These are phyloP conservation scores for Sebastes taczanowskii DNA, from an alignment of 2,797 vertebrate genomes.

Conservation along the genomic window DNA sequence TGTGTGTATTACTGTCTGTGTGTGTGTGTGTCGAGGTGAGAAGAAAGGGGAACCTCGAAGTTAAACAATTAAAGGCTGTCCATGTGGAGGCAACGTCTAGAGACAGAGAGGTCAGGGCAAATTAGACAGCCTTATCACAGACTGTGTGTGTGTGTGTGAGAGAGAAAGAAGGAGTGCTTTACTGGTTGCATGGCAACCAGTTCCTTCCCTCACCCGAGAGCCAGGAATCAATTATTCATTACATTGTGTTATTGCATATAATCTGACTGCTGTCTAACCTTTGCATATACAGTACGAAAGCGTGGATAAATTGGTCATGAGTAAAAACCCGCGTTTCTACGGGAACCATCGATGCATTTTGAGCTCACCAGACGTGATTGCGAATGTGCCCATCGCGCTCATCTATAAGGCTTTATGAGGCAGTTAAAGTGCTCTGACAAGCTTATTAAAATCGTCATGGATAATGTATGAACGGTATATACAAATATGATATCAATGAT, in stretches of 20 bases:
- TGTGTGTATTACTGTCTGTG: background rate
- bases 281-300: conserved; percentile 28
- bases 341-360: conserved; percentile 10
- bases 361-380: background rate
- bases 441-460: conserved; percentile 4
- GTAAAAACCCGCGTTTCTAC: background rate
- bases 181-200: conserved; percentile 65
- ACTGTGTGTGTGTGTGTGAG: background rate
- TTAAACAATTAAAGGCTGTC: conserved; percentile 47
- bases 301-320: conserved; percentile 7
- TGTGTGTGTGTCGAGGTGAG: background rate
- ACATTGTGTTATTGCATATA: conserved; percentile 64
- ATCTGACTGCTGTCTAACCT: conserved; percentile 42
- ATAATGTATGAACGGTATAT: conserved; percentile 3
- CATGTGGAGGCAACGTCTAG: conserved; percentile 8
- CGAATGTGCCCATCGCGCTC: background rate
- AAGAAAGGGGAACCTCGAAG: background rate
- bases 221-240: conserved; percentile 71
- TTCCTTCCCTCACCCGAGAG: conserved; percentile 31
- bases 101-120: conserved; percentile 21
- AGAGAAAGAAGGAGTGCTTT: conserved; percentile 17
- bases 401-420: conserved; percentile 13
- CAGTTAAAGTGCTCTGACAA: background rate
- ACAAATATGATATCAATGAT: conserved; percentile 5
- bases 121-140: conserved; percentile 43